Evolutionary conservation across 2,113 vertebrate species (phyloP).

Genomic region (Poecile atricapillus): DNA sequence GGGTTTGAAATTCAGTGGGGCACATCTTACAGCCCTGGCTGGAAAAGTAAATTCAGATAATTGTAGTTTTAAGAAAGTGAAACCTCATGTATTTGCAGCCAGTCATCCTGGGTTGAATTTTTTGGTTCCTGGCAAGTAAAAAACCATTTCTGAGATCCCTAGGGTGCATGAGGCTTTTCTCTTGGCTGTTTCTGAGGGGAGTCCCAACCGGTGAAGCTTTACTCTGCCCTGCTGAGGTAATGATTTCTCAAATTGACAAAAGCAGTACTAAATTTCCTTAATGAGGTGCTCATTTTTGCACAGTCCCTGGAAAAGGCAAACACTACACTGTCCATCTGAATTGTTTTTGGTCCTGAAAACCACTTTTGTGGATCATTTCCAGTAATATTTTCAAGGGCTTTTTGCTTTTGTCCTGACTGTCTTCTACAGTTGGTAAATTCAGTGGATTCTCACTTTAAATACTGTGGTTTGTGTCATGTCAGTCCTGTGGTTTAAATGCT

Average conservation of each 20-base stretch:
- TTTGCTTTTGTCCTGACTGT: background rate
- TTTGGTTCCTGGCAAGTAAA: background rate
- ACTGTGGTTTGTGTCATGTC: background rate
- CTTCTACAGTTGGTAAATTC: background rate
- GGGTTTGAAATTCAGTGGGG: background rate
- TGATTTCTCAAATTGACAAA: background rate
- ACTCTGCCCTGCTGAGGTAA: background rate
- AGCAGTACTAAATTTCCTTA: background rate
- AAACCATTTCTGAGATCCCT: background rate
- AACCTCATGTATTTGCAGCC: background rate
- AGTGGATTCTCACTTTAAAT: background rate
- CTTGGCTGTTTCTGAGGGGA: background rate
- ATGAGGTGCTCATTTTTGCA: background rate
- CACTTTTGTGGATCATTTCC: background rate
- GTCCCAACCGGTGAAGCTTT: background rate
- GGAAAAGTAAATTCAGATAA: background rate
- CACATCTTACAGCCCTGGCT: background rate
- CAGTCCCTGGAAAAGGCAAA: background rate
- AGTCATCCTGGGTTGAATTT: background rate
- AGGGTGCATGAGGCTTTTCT: background rate
- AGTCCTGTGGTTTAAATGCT: background rate
- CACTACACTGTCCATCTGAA: background rate
- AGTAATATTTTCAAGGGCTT: background rate
- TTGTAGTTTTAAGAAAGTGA: background rate
- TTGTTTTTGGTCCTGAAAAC: background rate